A percentile compares a stretch with the other conserved stretches of the same genome.
Conservation (phyloP, 1,140 invertebrate species). For the Phthorimaea operculella region DNA sequence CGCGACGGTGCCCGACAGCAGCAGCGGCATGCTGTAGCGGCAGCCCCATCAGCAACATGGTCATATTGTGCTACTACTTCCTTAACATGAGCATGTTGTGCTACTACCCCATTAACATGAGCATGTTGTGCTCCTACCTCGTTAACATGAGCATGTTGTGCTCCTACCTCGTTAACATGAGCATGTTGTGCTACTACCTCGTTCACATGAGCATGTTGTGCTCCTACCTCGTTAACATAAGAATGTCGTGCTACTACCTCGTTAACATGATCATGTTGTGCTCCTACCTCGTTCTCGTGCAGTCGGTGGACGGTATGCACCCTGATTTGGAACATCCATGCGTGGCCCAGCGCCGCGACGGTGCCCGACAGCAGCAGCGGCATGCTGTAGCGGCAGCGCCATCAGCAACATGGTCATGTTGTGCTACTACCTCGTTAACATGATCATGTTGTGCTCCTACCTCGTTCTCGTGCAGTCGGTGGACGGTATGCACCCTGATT, state of each 20-base stretch:
- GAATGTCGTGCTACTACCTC: no score
- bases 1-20: slow-evolving; percentile 53
- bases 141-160: slow-evolving; percentile 3
- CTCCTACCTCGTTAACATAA: no score
- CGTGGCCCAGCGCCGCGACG: slow-evolving; percentile 50
- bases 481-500: slow-evolving; percentile 53
- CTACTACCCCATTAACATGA: slow-evolving; percentile 29
- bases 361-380: slow-evolving; percentile 52
- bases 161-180: slow-evolving; percentile 14
- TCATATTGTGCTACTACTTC: no score
- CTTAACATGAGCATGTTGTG: no score
- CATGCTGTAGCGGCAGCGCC: slow-evolving; percentile 55
- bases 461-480: slow-evolving; percentile 44
- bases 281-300: slow-evolving; percentile 45
- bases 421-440: no score
- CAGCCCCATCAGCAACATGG: slow-evolving; percentile 59
- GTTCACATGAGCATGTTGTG: no score
- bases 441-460: slow-evolving; percentile 17
- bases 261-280: no score
- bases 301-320: slow-evolving; percentile 48
- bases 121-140: no score
- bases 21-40: slow-evolving; percentile 52
- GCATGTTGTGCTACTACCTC: no score
- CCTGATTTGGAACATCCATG: slow-evolving; percentile 61
- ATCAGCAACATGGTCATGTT: no score